These are phyloP conservation scores for Erinaceus europaeus DNA, from an alignment of 2,113 vertebrate species.

Conservation along the genomic window DNA sequence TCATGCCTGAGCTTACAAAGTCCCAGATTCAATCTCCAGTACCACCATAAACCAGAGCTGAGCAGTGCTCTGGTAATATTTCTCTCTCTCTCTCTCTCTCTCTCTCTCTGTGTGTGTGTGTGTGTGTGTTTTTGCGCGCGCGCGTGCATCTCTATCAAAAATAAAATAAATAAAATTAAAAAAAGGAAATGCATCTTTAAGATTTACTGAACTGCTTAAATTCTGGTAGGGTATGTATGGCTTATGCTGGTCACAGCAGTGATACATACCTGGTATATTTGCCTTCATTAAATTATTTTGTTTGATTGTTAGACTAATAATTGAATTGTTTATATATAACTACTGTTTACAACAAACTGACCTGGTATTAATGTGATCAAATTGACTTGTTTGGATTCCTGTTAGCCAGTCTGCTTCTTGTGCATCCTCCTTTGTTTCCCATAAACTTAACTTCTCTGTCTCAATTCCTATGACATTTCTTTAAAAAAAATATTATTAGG, in stretches of 20 bases:
- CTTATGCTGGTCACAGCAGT: background rate
- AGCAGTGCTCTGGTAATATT: too few species aligned
- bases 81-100: too few species aligned
- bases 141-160: too few species aligned
- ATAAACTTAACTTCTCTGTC: background rate
- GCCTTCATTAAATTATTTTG: background rate
- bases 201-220: background rate
- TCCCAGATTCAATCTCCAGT: too few species aligned
- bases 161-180: too few species aligned
- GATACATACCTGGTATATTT: background rate
- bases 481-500: too few species aligned
- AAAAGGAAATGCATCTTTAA: background rate
- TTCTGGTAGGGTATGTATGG: slow-evolving; percentile 1
- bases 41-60: too few species aligned
- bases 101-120: too few species aligned
- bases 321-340: background rate
- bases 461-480: background rate
- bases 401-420: background rate
- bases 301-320: background rate
- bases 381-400: slow-evolving; percentile 30
- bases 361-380: background rate
- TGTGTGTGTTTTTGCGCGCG: too few species aligned
- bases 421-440: background rate
- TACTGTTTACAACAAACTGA: background rate
- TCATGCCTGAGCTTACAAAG: too few species aligned